Conservation (phyloP, 2,113 vertebrate species). For the Psammodynastes pulverulentus region DNA sequence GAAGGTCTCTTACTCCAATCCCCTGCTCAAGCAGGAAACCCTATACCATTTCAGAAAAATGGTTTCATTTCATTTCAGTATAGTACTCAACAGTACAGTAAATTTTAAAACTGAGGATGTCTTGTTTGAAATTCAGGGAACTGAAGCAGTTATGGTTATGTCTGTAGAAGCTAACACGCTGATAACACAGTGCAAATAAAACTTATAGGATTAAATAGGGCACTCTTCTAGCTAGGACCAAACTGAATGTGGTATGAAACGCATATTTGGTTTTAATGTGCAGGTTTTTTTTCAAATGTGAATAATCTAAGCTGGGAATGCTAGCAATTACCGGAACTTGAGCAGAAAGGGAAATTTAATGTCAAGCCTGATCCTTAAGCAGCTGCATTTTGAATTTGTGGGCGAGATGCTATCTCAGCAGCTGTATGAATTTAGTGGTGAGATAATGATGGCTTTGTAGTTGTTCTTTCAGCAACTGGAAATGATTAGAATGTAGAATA, state of each 20-base stretch:
- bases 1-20: background rate
- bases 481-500: background rate
- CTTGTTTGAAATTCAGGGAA: background rate
- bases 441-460: background rate
- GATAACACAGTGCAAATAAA: background rate
- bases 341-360: background rate
- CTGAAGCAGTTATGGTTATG: background rate
- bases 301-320: background rate
- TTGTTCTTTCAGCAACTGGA: background rate
- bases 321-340: background rate
- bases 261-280: background rate
- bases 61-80: background rate
- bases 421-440: background rate
- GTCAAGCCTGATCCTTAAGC: background rate
- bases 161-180: background rate
- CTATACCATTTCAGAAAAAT: background rate
- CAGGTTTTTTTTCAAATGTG: background rate
- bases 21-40: background rate
- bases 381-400: background rate
- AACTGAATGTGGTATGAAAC: background rate
- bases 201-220: background rate
- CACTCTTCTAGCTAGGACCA: background rate
- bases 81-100: background rate
- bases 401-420: background rate
- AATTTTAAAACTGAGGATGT: background rate